phyloP scores from a whole-genome alignment of 2,888 invertebrate species.

The Tenthredo notha region DNA sequence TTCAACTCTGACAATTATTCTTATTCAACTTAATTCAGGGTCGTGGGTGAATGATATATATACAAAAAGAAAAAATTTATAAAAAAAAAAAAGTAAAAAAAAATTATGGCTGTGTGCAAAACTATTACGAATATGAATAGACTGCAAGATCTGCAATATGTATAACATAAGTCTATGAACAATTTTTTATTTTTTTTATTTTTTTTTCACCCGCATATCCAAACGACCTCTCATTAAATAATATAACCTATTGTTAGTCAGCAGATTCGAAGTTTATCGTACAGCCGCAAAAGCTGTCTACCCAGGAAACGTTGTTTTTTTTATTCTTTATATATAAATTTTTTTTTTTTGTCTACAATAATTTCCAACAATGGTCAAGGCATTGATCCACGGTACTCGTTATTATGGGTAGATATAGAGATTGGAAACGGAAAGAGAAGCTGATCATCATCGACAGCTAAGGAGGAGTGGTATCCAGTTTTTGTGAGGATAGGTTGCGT shows the following conservation, averaged over 20 bases:
- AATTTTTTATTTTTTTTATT: not conserved
- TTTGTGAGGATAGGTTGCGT: slow-evolving; percentile 28
- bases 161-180: not conserved
- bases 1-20: slow-evolving; percentile 34
- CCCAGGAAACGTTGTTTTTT: not conserved
- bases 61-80: not conserved
- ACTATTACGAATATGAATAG: not conserved
- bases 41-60: slow-evolving; percentile 15
- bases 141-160: slow-evolving; percentile 15
- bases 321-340: not conserved
- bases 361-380: slow-evolving; percentile 16
- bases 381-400: not conserved
- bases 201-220: not conserved
- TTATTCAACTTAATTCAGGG: slow-evolving; percentile 30
- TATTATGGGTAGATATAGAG: not conserved
- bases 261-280: not conserved
- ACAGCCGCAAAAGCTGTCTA: not conserved
- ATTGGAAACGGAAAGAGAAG: slow-evolving; percentile 19
- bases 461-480: slow-evolving; percentile 30
- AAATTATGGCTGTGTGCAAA: not conserved
- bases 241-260: not conserved
- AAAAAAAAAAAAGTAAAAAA: not conserved
- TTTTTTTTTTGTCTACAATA: not conserved
- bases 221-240: not conserved
- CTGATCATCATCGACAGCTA: slow-evolving; percentile 9